Conservation (phyloP, 2,797 vertebrate genomes). For the Hozukius guyotensis region DNA sequence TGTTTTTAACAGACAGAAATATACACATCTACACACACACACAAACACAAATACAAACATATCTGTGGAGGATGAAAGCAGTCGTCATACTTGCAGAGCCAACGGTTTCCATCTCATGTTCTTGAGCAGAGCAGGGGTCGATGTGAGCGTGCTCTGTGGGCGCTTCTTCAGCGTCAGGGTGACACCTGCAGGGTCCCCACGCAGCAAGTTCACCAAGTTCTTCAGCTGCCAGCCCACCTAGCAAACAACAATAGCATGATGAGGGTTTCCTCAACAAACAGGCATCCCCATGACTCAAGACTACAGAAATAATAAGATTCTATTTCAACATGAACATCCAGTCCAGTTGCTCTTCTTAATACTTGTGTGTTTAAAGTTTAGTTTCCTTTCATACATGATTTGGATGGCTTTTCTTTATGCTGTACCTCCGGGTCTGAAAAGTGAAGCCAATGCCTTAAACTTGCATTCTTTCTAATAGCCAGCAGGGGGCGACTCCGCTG, state of each 20-base stretch:
- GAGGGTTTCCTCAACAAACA: constrained; percentile 9
- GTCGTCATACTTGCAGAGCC: constrained; percentile 86
- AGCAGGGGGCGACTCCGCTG: not conserved
- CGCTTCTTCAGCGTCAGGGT: constrained; percentile 93
- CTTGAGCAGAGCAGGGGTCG: constrained; percentile 92
- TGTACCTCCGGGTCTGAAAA: too few species aligned
- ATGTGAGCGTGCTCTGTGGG: constrained; percentile 92
- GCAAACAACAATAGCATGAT: constrained; percentile 20
- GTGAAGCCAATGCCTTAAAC: not conserved
- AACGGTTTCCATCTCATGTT: constrained; percentile 95
- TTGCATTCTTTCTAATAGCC: not conserved
- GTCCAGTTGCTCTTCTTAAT: not conserved
- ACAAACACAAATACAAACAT: constrained; percentile 9
- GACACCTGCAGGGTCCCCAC: constrained; percentile 91
- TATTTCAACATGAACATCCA: not conserved
- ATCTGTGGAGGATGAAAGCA: constrained; percentile 11
- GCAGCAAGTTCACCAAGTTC: constrained; percentile 90
- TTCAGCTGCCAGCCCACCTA: constrained; percentile 96
- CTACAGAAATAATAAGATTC: not conserved
- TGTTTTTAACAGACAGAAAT: constrained; percentile 39
- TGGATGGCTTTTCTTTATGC: not conserved
- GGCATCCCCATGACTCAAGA: not conserved
- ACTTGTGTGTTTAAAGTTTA: not conserved
- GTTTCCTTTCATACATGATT: not conserved
- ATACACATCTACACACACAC: constrained; percentile 20